These are phyloP conservation scores for Cephalopterus ornatus DNA, from an alignment of 2,113 vertebrate genomes.

Conservation along the genomic window DNA sequence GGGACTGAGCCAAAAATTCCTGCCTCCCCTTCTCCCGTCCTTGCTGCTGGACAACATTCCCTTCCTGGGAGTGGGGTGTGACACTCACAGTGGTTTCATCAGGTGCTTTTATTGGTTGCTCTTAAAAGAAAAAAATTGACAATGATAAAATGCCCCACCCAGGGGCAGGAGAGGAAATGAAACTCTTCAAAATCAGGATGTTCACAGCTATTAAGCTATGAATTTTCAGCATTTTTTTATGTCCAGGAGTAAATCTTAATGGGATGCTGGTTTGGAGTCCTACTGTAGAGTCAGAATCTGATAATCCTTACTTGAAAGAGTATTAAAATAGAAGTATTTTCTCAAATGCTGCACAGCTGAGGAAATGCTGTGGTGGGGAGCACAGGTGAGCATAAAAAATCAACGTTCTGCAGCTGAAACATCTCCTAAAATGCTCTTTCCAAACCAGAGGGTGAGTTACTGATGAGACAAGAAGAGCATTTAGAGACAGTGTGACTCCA, in stretches of 20 bases:
- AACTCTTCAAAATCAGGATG: neutral
- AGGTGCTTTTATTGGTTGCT: neutral
- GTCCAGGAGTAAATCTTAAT: neutral
- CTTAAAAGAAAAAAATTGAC: neutral
- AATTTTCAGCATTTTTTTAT: neutral
- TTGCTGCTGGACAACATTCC: conserved; percentile 19
- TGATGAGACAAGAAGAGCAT: neutral
- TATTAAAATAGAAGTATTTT: neutral
- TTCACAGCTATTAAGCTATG: neutral
- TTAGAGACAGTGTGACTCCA: conserved; percentile 48
- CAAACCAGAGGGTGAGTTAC: neutral
- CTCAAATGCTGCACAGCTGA: neutral
- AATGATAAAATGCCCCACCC: neutral
- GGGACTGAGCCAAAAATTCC: neutral
- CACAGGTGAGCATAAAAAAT: neutral
- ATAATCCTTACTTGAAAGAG: neutral
- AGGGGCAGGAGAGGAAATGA: neutral
- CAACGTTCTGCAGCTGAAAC: neutral
- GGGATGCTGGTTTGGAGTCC: neutral
- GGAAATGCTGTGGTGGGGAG: neutral
- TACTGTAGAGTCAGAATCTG: neutral
- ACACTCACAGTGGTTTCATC: neutral
- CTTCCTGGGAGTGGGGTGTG: conserved; percentile 11
- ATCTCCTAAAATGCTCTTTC: neutral
- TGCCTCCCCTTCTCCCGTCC: neutral